A percentile compares a stretch with the other conserved stretches of the same genome.
Evolutionary conservation across 1,140 invertebrate species (phyloP).

Genomic region (Drosophila kohkoa): DNA sequence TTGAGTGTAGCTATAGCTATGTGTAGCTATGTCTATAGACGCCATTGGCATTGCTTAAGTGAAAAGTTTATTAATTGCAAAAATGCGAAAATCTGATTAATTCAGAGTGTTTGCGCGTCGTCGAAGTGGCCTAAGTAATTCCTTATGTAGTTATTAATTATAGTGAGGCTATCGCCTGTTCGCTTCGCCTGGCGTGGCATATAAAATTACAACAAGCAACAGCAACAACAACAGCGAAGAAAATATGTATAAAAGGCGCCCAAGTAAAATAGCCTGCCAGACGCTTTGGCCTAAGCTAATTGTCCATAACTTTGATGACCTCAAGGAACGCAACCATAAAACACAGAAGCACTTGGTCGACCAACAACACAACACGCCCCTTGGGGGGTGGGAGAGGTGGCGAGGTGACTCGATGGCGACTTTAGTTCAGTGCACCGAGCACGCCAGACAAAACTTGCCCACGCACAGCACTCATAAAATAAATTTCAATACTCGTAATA

Average conservation of each 20-base stretch:
- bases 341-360: conserved; percentile 1
- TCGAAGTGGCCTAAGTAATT: not conserved
- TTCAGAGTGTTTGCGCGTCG: conserved; percentile 45
- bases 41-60: not conserved
- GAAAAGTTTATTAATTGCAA: not conserved
- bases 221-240: conserved; percentile 15
- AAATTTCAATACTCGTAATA: conserved; percentile 41
- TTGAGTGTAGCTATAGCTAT: not conserved
- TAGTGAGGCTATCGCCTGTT: conserved; percentile 39
- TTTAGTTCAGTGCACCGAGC: conserved; percentile 58
- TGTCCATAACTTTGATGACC: conserved; percentile 72
- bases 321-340: conserved; percentile 63
- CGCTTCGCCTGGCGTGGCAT: conserved; percentile 41
- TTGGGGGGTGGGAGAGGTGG: too few species aligned
- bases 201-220: conserved; percentile 54
- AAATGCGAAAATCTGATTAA: not conserved
- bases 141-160: conserved; percentile 52
- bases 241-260: conserved; percentile 18
- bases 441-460: conserved; percentile 22
- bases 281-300: conserved; percentile 57
- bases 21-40: too few species aligned
- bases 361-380: not conserved
- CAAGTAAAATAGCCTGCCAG: conserved; percentile 65
- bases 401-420: not conserved
- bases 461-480: conserved; percentile 31